These are phyloP conservation scores for Noctua janthe DNA, from an alignment of 2,888 invertebrate genomes.

Conservation along the genomic window DNA sequence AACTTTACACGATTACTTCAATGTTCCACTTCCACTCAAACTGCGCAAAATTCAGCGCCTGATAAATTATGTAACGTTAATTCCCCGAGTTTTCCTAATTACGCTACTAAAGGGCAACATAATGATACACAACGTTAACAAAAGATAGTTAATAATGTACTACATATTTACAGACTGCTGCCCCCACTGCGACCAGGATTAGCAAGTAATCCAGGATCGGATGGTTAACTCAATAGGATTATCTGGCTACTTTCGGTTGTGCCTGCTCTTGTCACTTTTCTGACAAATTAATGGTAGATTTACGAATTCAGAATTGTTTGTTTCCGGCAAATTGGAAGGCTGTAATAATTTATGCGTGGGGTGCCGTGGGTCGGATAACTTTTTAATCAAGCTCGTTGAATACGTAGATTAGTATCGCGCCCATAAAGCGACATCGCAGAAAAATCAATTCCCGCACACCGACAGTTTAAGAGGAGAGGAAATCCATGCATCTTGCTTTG, in stretches of 20 bases:
- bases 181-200: slow-evolving; percentile 42
- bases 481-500: slow-evolving; percentile 38
- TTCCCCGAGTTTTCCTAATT: slow-evolving; percentile 54
- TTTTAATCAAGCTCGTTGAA: slow-evolving; percentile 55
- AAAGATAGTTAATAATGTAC: slow-evolving; percentile 40
- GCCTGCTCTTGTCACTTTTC: slow-evolving; percentile 39
- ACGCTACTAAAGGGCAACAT: slow-evolving; percentile 44
- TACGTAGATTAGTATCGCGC: slow-evolving; percentile 29
- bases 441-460: neutral
- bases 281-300: slow-evolving; percentile 57
- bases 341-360: slow-evolving; percentile 46
- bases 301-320: slow-evolving; percentile 49
- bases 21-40: slow-evolving; percentile 47
- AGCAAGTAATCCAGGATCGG: slow-evolving; percentile 55
- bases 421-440: slow-evolving; percentile 16
- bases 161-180: slow-evolving; percentile 28
- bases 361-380: slow-evolving; percentile 43
- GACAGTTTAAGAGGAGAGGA: slow-evolving; percentile 15
- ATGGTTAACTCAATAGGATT: slow-evolving; percentile 53
- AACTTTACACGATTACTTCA: slow-evolving; percentile 50
- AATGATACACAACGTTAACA: slow-evolving; percentile 33
- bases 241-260: slow-evolving; percentile 38
- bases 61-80: slow-evolving; percentile 63
- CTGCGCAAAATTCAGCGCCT: slow-evolving; percentile 45
- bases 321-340: slow-evolving; percentile 36